Conservation (phyloP, 2,113 vertebrate genomes). For the Saccopteryx bilineata region DNA sequence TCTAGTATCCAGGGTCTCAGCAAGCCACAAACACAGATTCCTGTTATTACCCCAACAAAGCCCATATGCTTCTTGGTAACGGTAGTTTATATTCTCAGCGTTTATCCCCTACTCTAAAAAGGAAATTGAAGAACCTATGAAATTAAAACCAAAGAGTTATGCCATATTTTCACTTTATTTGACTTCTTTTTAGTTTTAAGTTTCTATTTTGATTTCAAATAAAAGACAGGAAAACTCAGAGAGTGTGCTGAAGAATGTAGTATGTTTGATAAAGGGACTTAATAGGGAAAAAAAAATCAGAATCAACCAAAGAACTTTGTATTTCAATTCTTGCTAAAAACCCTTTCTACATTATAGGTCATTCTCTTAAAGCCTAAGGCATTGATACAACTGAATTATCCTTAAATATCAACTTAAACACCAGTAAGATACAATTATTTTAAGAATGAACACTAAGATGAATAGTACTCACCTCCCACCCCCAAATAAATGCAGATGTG, state of each 20-base stretch:
- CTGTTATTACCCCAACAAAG: neutral
- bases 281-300: neutral
- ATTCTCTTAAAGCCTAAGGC: neutral
- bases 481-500: neutral
- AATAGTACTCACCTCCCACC: neutral
- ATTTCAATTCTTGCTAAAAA: conserved; percentile 11
- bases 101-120: neutral
- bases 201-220: conserved; percentile 45
- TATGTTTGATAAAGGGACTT: neutral
- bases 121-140: neutral
- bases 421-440: neutral
- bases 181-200: neutral
- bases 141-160: conserved; percentile 4
- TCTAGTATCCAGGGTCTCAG: neutral
- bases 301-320: conserved; percentile 11
- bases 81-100: neutral
- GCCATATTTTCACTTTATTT: neutral
- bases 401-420: neutral
- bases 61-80: neutral
- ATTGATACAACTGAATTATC: neutral
- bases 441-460: neutral
- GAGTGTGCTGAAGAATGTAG: neutral
- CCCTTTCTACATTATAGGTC: neutral
- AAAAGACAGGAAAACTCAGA: neutral
- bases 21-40: neutral